Evolutionary conservation across 2,888 invertebrate genomes (phyloP), one percentile per base, ranked within the genome.

Genomic region (Nomada fabriciana): DNA sequence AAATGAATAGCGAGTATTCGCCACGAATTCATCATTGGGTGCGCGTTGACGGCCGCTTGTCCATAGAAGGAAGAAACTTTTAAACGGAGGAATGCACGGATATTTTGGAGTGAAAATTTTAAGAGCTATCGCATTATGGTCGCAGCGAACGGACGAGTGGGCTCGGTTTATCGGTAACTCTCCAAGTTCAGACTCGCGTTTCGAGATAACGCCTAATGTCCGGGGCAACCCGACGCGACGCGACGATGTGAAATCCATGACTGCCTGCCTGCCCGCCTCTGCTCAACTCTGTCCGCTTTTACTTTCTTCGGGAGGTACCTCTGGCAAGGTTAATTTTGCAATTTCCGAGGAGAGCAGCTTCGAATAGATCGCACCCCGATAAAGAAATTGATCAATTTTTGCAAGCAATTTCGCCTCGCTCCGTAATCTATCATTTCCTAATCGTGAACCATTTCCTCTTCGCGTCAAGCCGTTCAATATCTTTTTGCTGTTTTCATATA

Each of bases 131-230:
- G 63, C 50, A 42, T 69, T 61, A 64, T 36, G 71, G 72, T 47
- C 63, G 59, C 7, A 7, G 18, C 71, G 68, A 42, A 65, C 29
- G 60, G 76, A 61, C 52, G 52, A 53, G 52, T 23, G 36, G 55
- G 7, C 29, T 18, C 20, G 59, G 13, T 61, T 83, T 83, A 81
- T 83, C 83, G 67, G 64, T 20, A 83, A 67, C 67, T 36, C 67
- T 82, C 77, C 1, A 63, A 70, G 83, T 61, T 64, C 50, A 13
- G 67, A 42, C 70, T 74, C 77, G 82, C 72, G 82, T 80, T 60
- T 72, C 81, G 70, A 82, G 83, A 83, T 83, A 83, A 82, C 55
- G 57, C 52, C 69, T 83, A 83, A 83, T 82, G 83, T 52, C 71
- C 57, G 29, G 53, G 74, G 70, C 52, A 71, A 68, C 76, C 63